These are phyloP conservation scores for Hyposoter didymator DNA, from an alignment of 2,888 invertebrate species.

Conservation along the genomic window DNA sequence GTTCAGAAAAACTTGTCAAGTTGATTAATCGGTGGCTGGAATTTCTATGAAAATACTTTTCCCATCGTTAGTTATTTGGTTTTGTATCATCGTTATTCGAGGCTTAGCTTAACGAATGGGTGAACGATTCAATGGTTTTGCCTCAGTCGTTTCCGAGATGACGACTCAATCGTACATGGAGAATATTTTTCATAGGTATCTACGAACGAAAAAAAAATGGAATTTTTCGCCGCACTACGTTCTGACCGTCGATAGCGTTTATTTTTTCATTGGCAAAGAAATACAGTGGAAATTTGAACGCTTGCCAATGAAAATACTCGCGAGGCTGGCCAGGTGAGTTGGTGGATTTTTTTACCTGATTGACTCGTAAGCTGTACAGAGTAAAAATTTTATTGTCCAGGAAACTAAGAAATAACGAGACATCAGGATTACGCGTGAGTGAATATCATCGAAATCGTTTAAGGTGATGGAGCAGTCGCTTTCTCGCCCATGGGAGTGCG, in stretches of 20 bases:
- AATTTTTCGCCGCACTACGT: not conserved
- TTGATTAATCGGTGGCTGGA: conserved; percentile 10
- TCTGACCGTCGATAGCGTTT: not conserved
- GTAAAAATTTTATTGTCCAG: too few species aligned
- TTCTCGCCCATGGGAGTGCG: too few species aligned
- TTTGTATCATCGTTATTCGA: not conserved
- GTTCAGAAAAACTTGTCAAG: not conserved
- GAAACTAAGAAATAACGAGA: too few species aligned
- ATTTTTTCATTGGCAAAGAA: not conserved
- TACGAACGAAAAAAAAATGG: not conserved
- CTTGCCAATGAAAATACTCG: too few species aligned
- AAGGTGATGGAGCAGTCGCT: too few species aligned
- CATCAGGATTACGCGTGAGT: too few species aligned
- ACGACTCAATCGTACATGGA: not conserved
- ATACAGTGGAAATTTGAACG: not conserved
- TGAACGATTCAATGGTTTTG: not conserved
- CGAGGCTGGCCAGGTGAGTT: too few species aligned
- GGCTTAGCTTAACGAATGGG: not conserved
- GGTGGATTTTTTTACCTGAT: too few species aligned
- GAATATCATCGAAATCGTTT: too few species aligned
- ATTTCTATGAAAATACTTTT: conserved; percentile 24
- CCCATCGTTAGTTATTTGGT: not conserved
- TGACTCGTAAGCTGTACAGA: too few species aligned
- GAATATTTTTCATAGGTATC: not conserved
- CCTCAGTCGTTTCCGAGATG: not conserved